A percentile compares a stretch with the other conserved stretches of the same genome.
Conservation (phyloP, 2,888 invertebrate species). For the Tipula vernalis region DNA sequence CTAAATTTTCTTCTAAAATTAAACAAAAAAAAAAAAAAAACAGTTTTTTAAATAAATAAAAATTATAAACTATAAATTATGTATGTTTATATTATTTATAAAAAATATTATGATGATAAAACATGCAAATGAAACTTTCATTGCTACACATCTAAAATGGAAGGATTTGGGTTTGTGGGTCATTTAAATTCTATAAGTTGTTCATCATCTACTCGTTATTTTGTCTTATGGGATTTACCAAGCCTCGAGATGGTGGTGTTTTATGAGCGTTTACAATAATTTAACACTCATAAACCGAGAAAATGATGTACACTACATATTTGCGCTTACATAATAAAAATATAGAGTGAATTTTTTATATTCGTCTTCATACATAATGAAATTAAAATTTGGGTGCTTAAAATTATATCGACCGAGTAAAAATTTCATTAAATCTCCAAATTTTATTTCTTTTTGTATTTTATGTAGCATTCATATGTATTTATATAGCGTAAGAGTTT, state of each 20-base stretch:
- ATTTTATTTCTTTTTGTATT: too few relatives aligned
- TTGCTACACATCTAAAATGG: background rate
- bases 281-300: too few relatives aligned
- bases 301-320: too few relatives aligned
- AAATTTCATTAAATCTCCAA: too few relatives aligned
- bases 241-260: too few relatives aligned
- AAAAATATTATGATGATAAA: background rate
- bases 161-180: background rate
- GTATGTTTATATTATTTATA: background rate
- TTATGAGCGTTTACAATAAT: too few relatives aligned
- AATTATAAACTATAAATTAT: background rate
- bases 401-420: background rate
- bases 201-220: too few relatives aligned
- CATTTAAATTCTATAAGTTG: too few relatives aligned
- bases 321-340: too few relatives aligned
- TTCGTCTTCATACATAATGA: background rate
- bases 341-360: background rate
- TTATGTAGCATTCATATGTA: too few relatives aligned
- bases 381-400: background rate
- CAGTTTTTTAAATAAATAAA: background rate
- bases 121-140: background rate
- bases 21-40: background rate
- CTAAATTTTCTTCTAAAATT: background rate
- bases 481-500: too few relatives aligned
- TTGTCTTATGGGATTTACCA: too few relatives aligned